phyloP scores from a whole-genome alignment of 2,888 invertebrate species.

The Calephelis perditalis region DNA sequence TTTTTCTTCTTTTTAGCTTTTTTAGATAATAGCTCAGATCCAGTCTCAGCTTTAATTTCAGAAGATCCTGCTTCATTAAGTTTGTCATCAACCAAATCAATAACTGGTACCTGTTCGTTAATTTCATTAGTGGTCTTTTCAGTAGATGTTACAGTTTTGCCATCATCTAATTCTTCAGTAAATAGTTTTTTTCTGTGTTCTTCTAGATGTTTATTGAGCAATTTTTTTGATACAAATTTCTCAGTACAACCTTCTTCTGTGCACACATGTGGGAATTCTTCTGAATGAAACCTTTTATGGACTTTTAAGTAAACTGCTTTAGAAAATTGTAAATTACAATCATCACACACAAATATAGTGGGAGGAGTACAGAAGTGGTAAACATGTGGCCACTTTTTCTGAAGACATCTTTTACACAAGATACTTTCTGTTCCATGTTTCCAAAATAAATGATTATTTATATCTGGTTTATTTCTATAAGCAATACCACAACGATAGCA shows the following conservation, averaged over 20 bases:
- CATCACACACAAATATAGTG: conserved; percentile 86
- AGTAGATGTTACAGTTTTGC: conserved; percentile 39
- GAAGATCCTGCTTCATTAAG: conserved; percentile 51
- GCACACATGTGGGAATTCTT: conserved; percentile 85
- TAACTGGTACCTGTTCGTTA: conserved; percentile 52
- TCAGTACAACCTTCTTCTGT: conserved; percentile 84
- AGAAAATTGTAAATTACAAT: conserved; percentile 86
- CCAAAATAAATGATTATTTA: conserved; percentile 94
- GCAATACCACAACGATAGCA: conserved; percentile 93
- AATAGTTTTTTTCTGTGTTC: conserved; percentile 73
- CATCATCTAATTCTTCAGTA: conserved; percentile 47
- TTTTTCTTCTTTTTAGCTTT: conserved; percentile 67
- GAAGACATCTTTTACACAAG: conserved; percentile 89
- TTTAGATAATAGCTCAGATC: conserved; percentile 53
- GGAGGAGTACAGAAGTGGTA: conserved; percentile 94
- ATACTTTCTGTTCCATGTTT: conserved; percentile 95
- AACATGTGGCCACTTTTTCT: conserved; percentile 95
- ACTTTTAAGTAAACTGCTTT: conserved; percentile 89
- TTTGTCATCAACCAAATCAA: conserved; percentile 60
- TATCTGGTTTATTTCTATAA: conserved; percentile 92
- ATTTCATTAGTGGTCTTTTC: conserved; percentile 44
- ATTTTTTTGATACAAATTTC: conserved; percentile 88
- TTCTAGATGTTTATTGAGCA: conserved; percentile 84
- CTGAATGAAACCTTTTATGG: conserved; percentile 87
- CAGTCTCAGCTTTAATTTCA: conserved; percentile 49